Conservation (phyloP, 2,797 vertebrate species). For the Peromyscus melanophrys region DNA sequence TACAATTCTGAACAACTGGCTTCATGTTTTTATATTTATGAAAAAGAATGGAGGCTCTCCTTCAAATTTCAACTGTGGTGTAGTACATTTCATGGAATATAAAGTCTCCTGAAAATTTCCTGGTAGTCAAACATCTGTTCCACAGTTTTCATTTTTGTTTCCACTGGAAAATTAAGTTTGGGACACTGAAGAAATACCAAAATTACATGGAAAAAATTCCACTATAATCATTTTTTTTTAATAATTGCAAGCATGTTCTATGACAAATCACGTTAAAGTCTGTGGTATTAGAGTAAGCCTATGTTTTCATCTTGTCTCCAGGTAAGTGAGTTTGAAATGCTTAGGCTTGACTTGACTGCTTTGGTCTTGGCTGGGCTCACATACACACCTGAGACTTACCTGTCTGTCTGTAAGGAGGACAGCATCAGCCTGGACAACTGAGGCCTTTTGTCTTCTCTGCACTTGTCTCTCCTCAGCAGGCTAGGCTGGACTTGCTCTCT, state of each 20-base stretch:
- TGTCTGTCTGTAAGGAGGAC: neutral
- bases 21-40: neutral
- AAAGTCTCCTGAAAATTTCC: slow-evolving; percentile 35
- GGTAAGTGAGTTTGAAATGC: neutral
- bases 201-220: neutral
- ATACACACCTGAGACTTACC: neutral
- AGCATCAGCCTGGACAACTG: neutral
- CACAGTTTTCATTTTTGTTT: slow-evolving; percentile 22
- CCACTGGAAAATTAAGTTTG: slow-evolving; percentile 44
- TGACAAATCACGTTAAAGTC: neutral
- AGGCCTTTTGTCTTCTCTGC: neutral
- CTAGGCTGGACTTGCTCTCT: neutral
- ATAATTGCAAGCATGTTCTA: neutral
- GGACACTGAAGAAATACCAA: slow-evolving; percentile 27
- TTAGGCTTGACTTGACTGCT: neutral
- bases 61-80: neutral
- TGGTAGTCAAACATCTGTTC: slow-evolving; percentile 1
- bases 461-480: neutral
- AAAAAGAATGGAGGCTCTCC: rapidly evolving
- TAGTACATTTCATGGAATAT: neutral
- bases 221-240: neutral
- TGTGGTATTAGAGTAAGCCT: neutral
- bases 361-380: neutral
- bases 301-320: neutral
- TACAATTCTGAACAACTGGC: neutral